Evolutionary conservation across 2,888 invertebrate genomes (phyloP).

Genomic region (Gymnocheta viridis): DNA sequence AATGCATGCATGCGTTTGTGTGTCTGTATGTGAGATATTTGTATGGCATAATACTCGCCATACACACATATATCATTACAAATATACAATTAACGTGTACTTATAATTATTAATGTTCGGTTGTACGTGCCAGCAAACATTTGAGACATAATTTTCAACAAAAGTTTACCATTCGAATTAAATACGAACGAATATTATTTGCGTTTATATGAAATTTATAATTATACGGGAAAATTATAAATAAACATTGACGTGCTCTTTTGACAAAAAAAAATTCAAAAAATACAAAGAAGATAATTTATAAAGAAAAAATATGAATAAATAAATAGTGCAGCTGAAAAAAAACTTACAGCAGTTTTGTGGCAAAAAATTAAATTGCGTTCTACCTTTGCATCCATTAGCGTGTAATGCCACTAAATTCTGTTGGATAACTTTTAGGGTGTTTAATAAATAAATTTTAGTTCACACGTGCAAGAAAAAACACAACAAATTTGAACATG

Average conservation of each 20-base stretch:
- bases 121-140: constrained; percentile 4
- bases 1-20: not conserved
- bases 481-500: not conserved
- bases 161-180: not conserved
- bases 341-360: not conserved
- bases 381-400: not conserved
- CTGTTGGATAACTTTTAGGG: constrained; percentile 4
- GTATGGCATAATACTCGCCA: not conserved
- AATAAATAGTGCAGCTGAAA: not conserved
- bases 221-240: not conserved
- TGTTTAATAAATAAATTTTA: constrained; percentile 16
- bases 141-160: constrained; percentile 3
- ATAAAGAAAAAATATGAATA: no score
- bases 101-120: not conserved
- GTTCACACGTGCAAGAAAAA: not conserved
- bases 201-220: not conserved
- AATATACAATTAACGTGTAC: not conserved
- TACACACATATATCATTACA: not conserved
- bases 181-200: not conserved
- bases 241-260: not conserved
- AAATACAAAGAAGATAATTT: not conserved
- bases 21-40: not conserved
- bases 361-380: not conserved
- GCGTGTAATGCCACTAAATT: not conserved
- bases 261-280: not conserved